These are phyloP conservation scores for Cryptoleucopteryx plumbea DNA, from an alignment of 2,113 vertebrate genomes.

Conservation along the genomic window DNA sequence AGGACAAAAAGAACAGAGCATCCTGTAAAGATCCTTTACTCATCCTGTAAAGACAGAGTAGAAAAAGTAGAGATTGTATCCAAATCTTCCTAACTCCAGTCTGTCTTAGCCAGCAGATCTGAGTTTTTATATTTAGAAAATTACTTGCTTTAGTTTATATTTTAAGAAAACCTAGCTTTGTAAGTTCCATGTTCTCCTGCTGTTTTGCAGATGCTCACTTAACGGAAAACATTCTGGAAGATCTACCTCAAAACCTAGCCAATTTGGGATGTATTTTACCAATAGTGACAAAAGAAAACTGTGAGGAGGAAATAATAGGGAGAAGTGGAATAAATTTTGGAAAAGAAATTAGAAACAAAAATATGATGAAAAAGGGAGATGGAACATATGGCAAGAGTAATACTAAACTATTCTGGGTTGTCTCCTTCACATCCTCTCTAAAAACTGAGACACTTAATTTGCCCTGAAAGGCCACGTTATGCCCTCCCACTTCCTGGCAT, in stretches of 20 bases:
- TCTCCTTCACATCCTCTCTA: background rate
- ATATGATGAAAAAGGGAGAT: background rate
- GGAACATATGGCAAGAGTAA: background rate
- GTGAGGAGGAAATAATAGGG: background rate
- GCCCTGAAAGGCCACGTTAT: background rate
- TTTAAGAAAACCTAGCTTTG: background rate
- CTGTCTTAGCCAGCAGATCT: background rate
- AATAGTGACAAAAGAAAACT: background rate
- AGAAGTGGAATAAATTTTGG: background rate
- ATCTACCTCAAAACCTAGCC: background rate
- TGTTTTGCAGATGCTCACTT: background rate
- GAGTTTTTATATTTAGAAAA: background rate
- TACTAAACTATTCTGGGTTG: background rate
- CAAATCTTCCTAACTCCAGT: background rate
- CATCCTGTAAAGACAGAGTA: background rate
- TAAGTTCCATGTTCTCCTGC: background rate
- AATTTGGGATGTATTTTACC: background rate
- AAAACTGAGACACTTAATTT: background rate
- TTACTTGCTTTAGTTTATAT: background rate
- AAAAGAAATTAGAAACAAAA: background rate
- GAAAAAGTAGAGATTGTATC: background rate
- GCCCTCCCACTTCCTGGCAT: background rate
- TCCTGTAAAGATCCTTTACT: background rate
- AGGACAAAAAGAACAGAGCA: background rate
- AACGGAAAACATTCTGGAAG: background rate